Evolutionary conservation across 2,113 vertebrate genomes (phyloP), one percentile per base, ranked within the genome.

Genomic region (Oryzias melastigma): DNA sequence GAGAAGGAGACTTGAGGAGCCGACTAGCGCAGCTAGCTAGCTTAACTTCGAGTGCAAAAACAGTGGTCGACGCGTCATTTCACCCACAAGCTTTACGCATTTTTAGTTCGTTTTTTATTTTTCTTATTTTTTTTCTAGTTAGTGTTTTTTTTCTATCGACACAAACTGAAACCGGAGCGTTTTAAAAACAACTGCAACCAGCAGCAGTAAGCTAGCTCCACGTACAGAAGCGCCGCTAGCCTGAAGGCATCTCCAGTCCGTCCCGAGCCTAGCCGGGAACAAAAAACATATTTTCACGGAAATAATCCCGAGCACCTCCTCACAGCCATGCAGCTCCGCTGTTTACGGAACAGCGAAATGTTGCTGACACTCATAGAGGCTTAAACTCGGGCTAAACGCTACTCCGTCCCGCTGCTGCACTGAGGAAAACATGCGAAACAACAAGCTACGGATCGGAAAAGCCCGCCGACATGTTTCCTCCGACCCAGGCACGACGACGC

Each of bases 261-360:
- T 69, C 69, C 66, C 67, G 62, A 61, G 58, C 70, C 63, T 27
- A 72, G 79, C 80, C 83, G 77, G 79, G 68, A 60, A 62, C 57
- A 1, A 25, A 62, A 55, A 5, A 22, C 82, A 87, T 84, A 29
- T 15, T 40, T 53, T 65, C 46, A 29, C 40, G 27, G 7, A 25
- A 24, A 52, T 0, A 25, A 14, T 41, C 66, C 73, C 1, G 15
- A 16, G 1, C 20, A 14, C 62, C 0, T 24, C 7, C 35, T 61
- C 22, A 62, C 72, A 24, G 52, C 61, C 75, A 54, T 63, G 12
- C 41, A 64, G 52, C 15, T 43, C 52, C 19, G 25, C 1, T 40
- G 27, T 19, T 12, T 13, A 41, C 19, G 3, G 17, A 29, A 1
- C 4, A 12, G 10, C 15, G 4, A 43, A 14, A 3, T 12, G 8